Base-by-base conservation (phyloP, 1,140 invertebrate genomes). In the Drosophila ficusphila region DNA sequence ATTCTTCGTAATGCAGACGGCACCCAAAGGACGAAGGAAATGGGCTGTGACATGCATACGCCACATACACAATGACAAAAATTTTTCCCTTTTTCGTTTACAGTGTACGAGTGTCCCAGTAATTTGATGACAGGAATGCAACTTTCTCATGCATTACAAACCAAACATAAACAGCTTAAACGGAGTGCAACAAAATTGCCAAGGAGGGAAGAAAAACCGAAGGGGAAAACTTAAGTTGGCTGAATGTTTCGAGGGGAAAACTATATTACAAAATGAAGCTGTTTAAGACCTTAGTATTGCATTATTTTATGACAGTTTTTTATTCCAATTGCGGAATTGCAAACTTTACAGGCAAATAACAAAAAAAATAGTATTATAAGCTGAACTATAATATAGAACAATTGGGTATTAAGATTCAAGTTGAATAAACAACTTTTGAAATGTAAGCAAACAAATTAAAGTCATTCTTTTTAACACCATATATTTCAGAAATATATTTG, bases 111-210 rank as follows among this genome's bases (percentile, higher is more conserved):
- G 52, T 53, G 25, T 48, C 27, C 11, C 9, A n/a, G 65, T 57
- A 65, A 71, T 51, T 21, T 67, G 52, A 54, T 64, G 33, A 58
- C 56, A 71, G 57, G 57, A 61, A 76, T 67, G 34, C 44, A 48
- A 57, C 46, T 67, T 38, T 58, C 29, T 48, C 60, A 56, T 65
- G 52, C 52, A 79, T 79, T 79, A 65, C 76, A 79, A 83, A 54
- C 47, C 58, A 72, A 85, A 83, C 71, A 76, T 64, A 85, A 83
- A 72, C 79, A 83, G 74, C 79, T 79, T 78, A 78, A 71, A 57
- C 38, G 34, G 72, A 62, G 38, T 57, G 33, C 25, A 47, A 38
- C 44, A 57, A 47, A 56, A 67, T 41, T 33, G 25, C 19, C 39
- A 51, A 38, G 9, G 12, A 11, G 18, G 7, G 16, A 34, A 25